Conservation (phyloP, 2,797 vertebrate species). For the Pseudotriccus pelzelni region DNA sequence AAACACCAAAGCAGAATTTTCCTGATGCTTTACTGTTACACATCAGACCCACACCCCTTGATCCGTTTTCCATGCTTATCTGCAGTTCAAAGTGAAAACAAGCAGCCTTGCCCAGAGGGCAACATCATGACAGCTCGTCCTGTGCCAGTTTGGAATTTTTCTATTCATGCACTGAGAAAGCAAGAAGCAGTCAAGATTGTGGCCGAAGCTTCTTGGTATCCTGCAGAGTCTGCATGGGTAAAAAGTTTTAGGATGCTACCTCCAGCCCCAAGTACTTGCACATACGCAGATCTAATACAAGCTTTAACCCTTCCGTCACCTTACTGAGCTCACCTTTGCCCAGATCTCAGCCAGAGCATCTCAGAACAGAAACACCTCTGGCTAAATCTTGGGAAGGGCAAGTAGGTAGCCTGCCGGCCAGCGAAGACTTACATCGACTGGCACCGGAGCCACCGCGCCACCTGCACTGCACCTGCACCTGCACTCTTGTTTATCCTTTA, state of each 20-base stretch:
- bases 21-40: not conserved
- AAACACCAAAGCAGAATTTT: not conserved
- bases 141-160: not conserved
- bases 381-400: not conserved
- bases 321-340: not conserved
- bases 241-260: not conserved
- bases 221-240: not conserved
- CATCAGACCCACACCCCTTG: not conserved
- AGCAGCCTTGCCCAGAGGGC: not conserved
- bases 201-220: not conserved
- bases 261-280: not conserved
- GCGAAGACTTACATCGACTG: accelerated
- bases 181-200: not conserved
- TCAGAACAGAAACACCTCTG: not conserved
- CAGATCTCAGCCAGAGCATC: not conserved
- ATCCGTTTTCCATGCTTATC: not conserved
- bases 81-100: not conserved
- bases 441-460: not conserved
- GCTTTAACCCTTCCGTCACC: not conserved
- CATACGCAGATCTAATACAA: accelerated
- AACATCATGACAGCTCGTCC: not conserved
- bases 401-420: not conserved
- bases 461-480: not conserved
- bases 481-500: accelerated
- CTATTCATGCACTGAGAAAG: not conserved